Evolutionary conservation across 2,113 vertebrate species (phyloP), one percentile per base, ranked within the genome.

Genomic region (Oenanthe oenanthe): DNA sequence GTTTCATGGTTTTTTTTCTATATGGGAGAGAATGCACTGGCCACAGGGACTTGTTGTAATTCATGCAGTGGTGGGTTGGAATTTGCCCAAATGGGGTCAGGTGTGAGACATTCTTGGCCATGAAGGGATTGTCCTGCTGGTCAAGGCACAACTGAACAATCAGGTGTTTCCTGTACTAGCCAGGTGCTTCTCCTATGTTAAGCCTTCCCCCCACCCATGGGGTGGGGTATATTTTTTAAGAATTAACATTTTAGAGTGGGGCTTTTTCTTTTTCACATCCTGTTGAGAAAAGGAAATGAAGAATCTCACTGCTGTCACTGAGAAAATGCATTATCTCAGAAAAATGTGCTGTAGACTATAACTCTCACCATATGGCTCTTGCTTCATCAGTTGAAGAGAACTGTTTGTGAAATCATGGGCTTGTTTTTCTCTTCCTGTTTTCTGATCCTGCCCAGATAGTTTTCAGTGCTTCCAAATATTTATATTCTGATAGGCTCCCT

Each of bases 401-500:
- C 71, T 80, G 74, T 83, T 96, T 90, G 82, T 95, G 92, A 88
- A 94, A 85, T 90, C 45, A 9, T 0, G 8, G 67, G 21, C 75
- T 96, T 93, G 60, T 88, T 91, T 89, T 93, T 85, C 42, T 14
- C 32, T 58, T 87, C 71, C 62, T 77, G 47, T 85, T 93, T 91
- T 94, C 81, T 95, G 71, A 94, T 88, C 40, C 63, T 85, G 78
- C 51, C 81, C 71, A 92, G 85, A 86, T 92, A 83, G 67, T 47
- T 95, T 89, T 83, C 79, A 77, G 40, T 38, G 38, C 82, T 88
- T 92, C 93, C 88, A 95, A 93, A 94, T 96, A 94, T 94, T 96
- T 97, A 83, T 92, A 77, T 90, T 93, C 92, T 32, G 75, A 80
- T 83, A 93, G 85, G 47, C 71, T 96, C 21, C n/a, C 61, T 56